Evolutionary conservation across 2,113 vertebrate genomes (phyloP).

Genomic region (Pomatostomus ruficeps): DNA sequence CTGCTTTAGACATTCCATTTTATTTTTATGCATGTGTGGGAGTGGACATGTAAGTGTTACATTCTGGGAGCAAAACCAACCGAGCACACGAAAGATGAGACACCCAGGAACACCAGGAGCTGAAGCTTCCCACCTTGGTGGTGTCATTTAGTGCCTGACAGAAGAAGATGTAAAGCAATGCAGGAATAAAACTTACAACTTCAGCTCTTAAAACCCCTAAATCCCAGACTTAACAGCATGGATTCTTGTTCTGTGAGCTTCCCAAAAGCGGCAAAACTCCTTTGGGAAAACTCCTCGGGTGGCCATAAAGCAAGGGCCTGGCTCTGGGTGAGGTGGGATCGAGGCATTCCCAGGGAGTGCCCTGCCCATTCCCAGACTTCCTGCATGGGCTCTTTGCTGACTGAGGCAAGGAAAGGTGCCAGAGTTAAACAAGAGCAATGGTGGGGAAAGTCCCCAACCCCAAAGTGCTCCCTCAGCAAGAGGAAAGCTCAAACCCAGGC

Average conservation of each 20-base stretch:
- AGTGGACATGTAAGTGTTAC: not conserved
- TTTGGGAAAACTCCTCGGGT: not conserved
- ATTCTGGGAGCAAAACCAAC: not conserved
- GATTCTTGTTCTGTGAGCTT: not conserved
- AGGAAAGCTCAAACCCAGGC: not conserved
- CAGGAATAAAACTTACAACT: not conserved
- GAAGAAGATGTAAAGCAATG: not conserved
- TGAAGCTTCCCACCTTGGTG: not conserved
- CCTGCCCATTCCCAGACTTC: rapidly evolving
- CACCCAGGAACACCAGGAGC: not conserved
- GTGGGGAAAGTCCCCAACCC: not conserved
- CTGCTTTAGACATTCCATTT: not conserved
- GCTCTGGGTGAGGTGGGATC: rapidly evolving
- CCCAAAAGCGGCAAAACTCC: not conserved
- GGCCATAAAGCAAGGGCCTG: not conserved
- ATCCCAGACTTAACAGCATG: not conserved
- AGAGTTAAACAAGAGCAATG: rapidly evolving
- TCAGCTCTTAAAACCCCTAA: not conserved
- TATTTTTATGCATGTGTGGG: not conserved
- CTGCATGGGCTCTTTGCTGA: not conserved
- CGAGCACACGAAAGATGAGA: not conserved
- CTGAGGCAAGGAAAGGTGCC: not conserved
- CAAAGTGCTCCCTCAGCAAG: not conserved
- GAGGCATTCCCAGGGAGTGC: not conserved
- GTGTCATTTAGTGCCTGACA: not conserved